phyloP scores from a whole-genome alignment of 1,140 invertebrate genomes.

The Trichonephila clavipes region DNA sequence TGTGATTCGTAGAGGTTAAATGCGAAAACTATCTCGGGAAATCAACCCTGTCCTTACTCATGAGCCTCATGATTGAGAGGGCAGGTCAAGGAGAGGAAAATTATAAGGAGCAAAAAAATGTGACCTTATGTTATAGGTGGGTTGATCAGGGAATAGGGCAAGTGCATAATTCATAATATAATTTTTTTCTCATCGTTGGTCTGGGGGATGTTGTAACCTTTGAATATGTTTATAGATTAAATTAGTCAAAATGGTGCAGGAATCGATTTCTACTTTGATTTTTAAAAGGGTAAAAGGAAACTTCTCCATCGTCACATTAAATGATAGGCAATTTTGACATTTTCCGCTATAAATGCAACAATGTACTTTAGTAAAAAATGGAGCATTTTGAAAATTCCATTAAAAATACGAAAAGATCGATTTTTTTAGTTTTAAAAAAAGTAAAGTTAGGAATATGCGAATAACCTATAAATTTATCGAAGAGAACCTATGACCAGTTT shows the following conservation, averaged over 20 bases:
- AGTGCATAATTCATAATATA: constrained; percentile 42
- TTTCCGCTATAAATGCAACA: too few relatives aligned
- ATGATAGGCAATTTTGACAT: too few relatives aligned
- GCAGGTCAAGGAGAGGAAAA: constrained; percentile 58
- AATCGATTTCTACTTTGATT: not conserved
- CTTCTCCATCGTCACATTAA: too few relatives aligned
- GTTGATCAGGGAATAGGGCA: not conserved
- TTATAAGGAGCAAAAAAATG: not conserved
- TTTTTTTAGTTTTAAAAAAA: too few relatives aligned
- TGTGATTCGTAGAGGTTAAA: constrained; percentile 31
- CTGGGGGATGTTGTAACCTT: not conserved
- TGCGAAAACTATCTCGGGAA: not conserved
- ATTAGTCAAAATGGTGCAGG: too few relatives aligned
- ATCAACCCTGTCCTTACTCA: constrained; percentile 63
- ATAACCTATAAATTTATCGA: too few relatives aligned
- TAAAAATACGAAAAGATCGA: too few relatives aligned
- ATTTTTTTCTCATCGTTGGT: not conserved
- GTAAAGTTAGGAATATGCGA: too few relatives aligned
- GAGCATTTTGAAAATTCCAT: too few relatives aligned
- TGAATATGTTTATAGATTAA: not conserved
- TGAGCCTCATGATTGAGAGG: not conserved
- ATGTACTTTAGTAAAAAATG: too few relatives aligned
- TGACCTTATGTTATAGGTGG: constrained; percentile 52
- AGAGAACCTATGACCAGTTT: too few relatives aligned
- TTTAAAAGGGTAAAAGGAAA: not conserved